phyloP scores from a whole-genome alignment of 1,140 invertebrate genomes.

The Megalopta genalis region DNA sequence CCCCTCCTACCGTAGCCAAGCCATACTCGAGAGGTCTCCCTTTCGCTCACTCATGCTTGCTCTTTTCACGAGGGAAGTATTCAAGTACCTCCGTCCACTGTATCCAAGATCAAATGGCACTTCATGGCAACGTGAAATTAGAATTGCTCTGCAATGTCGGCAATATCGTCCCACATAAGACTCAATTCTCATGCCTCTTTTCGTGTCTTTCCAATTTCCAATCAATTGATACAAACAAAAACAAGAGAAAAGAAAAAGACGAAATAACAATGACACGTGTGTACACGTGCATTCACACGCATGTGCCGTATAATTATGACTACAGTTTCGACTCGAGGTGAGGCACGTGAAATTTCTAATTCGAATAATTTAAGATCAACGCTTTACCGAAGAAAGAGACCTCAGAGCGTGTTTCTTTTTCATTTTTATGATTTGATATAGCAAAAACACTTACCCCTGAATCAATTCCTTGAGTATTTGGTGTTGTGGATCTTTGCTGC shows the following conservation, averaged over 20 bases:
- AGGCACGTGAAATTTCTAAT: not conserved
- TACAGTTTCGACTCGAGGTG: not conserved
- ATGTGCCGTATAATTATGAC: conserved; percentile 37
- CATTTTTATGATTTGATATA: not conserved
- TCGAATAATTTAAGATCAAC: not conserved
- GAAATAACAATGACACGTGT: conserved; percentile 26
- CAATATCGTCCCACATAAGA: not conserved
- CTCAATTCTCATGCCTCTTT: not conserved
- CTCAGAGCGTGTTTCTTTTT: not conserved
- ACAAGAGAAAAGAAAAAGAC: not conserved
- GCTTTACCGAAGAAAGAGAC: not conserved
- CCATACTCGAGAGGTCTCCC: conserved; percentile 48
- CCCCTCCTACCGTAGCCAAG: conserved; percentile 50
- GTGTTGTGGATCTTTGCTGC: conserved; percentile 78
- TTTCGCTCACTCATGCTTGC: conserved; percentile 64
- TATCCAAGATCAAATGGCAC: conserved; percentile 48
- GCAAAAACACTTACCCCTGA: conserved; percentile 73
- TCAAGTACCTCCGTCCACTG: conserved; percentile 34
- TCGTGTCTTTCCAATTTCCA: not conserved
- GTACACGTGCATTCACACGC: conserved; percentile 15
- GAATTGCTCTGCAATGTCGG: conserved; percentile 21
- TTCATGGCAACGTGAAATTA: conserved; percentile 38
- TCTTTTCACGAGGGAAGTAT: conserved; percentile 56
- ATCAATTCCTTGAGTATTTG: conserved; percentile 80
- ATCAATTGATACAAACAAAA: not conserved